Conservation (phyloP, 2,797 vertebrate genomes). For the Cephalopachus bancanus region DNA sequence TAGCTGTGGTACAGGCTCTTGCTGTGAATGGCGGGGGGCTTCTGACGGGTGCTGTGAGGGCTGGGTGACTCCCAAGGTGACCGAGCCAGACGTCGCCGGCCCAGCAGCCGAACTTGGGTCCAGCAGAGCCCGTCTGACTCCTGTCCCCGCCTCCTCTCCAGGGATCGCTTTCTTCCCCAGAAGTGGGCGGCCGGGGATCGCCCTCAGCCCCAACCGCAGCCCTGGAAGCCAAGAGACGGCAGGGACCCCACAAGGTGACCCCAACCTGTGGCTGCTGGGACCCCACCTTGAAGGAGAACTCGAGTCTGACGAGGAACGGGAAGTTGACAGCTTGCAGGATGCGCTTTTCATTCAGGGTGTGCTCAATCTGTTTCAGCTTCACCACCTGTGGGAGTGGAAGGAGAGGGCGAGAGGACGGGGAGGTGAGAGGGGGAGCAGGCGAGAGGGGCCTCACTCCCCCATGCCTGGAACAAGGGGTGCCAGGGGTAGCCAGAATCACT, state of each 20-base stretch:
- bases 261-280: fast-evolving
- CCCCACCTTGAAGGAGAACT: slow-evolving; percentile 94
- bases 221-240: neutral
- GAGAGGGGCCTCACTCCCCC: neutral
- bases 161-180: neutral
- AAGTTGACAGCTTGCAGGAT: slow-evolving; percentile 96
- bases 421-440: neutral
- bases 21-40: neutral
- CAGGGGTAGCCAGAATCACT: neutral
- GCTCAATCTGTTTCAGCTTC: slow-evolving; percentile 97
- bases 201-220: neutral
- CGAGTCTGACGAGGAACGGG: slow-evolving; percentile 95
- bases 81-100: neutral
- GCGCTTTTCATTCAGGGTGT: slow-evolving; percentile 96
- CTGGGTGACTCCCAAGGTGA: neutral
- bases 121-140: neutral
- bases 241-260: neutral
- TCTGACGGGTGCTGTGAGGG: neutral
- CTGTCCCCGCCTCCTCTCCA: neutral
- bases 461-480: neutral
- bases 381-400: slow-evolving; percentile 89
- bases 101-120: neutral
- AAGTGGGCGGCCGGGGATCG: neutral
- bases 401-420: neutral
- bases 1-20: neutral